phyloP scores from a whole-genome alignment of 2,113 vertebrate species.

The Dryoscopus gambensis region DNA sequence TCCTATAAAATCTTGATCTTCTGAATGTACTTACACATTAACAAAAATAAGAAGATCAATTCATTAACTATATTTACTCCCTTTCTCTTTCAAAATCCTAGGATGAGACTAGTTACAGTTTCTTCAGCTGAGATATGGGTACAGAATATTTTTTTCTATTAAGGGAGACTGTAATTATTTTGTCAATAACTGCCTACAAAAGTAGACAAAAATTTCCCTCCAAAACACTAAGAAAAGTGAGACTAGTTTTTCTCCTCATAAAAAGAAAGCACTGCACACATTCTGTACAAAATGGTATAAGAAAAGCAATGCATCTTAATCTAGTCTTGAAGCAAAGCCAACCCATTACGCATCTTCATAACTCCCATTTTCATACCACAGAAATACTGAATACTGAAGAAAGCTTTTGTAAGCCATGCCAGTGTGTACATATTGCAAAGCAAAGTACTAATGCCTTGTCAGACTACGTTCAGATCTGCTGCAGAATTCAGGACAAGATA shows the following conservation, averaged over 20 bases:
- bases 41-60: neutral
- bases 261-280: neutral
- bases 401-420: neutral
- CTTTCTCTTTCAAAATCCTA: neutral
- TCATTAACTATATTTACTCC: neutral
- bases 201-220: neutral
- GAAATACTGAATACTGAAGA: neutral
- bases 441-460: neutral
- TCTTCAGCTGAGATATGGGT: neutral
- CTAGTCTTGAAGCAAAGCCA: neutral
- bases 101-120: neutral
- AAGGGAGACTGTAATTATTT: neutral
- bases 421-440: neutral
- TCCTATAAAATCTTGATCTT: neutral
- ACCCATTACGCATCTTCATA: neutral
- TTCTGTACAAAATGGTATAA: neutral
- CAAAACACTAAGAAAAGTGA: neutral
- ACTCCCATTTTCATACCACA: neutral
- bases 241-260: neutral
- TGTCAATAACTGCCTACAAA: neutral
- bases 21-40: neutral
- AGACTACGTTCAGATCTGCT: fast-evolving
- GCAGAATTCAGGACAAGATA: neutral
- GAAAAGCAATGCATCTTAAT: neutral
- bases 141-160: neutral